Evolutionary conservation across 2,888 invertebrate genomes (phyloP), one percentile per base, ranked within the genome.

Genomic region (Spisula solida): DNA sequence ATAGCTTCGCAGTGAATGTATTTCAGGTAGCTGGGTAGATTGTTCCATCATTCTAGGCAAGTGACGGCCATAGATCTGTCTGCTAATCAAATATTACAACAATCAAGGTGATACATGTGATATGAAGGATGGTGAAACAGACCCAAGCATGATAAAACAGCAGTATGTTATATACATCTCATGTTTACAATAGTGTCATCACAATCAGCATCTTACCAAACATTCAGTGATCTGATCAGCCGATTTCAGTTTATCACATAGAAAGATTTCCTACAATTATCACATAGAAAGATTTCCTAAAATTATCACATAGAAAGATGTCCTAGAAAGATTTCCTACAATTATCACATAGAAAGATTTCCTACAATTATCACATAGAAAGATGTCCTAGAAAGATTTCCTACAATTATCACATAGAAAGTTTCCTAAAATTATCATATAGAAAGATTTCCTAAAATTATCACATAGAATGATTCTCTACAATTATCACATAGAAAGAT

Each of bases 261-360:
- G 82, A 89, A 92, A 92, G 55, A 92, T 92, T 75, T 92, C 92
- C 92, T 92, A 88, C 25, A 90, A 88, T 51, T 51, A 16, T 80
- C 25, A 80, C 80, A 48, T 48, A 48, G n/a, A n/a, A n/a, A n/a
- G 5, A 48, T 60, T 20, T 29, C 2, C 18, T 10, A 12, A 6
- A 29, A 25, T 70, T 70, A 25, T 29, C 10, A 29, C 70, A 70
- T 25, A 70, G 8, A 70, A 70, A 29, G 6, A 14, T n/a, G 0
- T 70, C 29, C 29, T 25, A 70, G 25, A 41, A 70, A 70, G n/a
- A 29, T 70, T 25, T 29, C 56, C 16, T 41, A 41, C 41, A 41
- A 41, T 8, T 56, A n/a, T 56, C 56, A 56, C 56, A 56, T 56
- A 56, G n/a, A 56, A 56, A 56, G n/a, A 56, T 56, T 20, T 56